phyloP scores from a whole-genome alignment of 2,113 vertebrate genomes.

The Mobula birostris region DNA sequence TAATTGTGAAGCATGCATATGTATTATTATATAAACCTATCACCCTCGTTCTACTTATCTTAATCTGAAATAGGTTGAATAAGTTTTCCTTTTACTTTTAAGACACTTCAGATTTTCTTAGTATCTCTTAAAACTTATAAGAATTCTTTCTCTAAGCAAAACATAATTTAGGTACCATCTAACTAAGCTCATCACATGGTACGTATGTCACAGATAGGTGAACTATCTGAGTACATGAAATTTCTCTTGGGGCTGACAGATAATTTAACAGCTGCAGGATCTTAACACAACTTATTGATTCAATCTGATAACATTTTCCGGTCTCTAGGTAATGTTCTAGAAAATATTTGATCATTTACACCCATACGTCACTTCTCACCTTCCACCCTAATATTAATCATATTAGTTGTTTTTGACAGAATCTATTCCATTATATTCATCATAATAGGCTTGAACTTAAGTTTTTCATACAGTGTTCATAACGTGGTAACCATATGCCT shows the following conservation, averaged over 20 bases:
- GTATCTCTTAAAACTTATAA: neutral
- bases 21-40: neutral
- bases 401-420: neutral
- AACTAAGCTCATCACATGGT: neutral
- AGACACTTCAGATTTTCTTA: too few species aligned
- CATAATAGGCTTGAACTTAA: neutral
- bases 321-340: neutral
- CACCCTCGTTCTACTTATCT: neutral
- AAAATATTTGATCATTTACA: conserved; percentile 5
- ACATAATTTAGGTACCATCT: neutral
- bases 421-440: neutral
- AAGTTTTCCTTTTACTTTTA: neutral
- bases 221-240: neutral
- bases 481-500: neutral
- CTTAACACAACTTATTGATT: neutral
- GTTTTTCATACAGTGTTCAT: neutral
- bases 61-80: neutral
- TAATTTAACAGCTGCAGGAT: neutral
- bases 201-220: too few species aligned
- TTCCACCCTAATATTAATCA: neutral
- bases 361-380: neutral
- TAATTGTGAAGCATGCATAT: neutral
- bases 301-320: neutral
- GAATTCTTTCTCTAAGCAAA: neutral
- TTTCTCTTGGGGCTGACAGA: neutral